Evolutionary conservation across 2,888 invertebrate genomes (phyloP).

Genomic region (Oscheius sp.): DNA sequence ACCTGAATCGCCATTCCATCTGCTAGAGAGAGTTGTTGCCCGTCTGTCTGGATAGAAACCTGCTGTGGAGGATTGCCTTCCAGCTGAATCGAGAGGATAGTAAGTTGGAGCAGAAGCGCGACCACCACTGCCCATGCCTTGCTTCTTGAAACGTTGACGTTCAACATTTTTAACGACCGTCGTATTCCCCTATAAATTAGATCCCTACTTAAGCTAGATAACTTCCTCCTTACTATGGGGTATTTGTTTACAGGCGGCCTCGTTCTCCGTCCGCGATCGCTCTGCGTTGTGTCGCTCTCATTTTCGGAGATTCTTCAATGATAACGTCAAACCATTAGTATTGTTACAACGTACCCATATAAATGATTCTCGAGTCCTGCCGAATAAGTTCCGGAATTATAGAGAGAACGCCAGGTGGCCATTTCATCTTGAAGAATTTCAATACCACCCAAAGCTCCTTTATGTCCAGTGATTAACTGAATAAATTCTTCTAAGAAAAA

Average conservation of each 20-base stretch:
- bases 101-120: conserved; percentile 48
- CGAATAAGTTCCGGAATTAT: conserved; percentile 25
- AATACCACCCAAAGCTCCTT: conserved; percentile 48
- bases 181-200: conserved; percentile 46
- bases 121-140: conserved; percentile 53
- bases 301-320: conserved; percentile 31
- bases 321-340: not conserved
- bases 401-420: conserved; percentile 49
- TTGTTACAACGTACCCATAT: conserved; percentile 43
- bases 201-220: conserved; percentile 7
- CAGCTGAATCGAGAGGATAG: conserved; percentile 44
- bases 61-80: conserved; percentile 21
- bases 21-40: conserved; percentile 46
- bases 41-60: conserved; percentile 37
- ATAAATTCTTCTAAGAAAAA: conserved; percentile 1
- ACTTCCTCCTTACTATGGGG: conserved; percentile 11
- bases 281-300: conserved; percentile 31
- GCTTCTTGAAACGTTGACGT: conserved; percentile 56
- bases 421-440: conserved; percentile 55
- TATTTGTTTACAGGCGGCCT: conserved; percentile 22
- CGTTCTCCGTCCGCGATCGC: conserved; percentile 28
- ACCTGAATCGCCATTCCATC: conserved; percentile 25
- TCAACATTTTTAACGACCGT: conserved; percentile 61
- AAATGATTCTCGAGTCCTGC: conserved; percentile 41
- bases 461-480: conserved; percentile 53